Evolutionary conservation across 2,888 invertebrate species (phyloP).

Genomic region (Polyommatus iphigenia): DNA sequence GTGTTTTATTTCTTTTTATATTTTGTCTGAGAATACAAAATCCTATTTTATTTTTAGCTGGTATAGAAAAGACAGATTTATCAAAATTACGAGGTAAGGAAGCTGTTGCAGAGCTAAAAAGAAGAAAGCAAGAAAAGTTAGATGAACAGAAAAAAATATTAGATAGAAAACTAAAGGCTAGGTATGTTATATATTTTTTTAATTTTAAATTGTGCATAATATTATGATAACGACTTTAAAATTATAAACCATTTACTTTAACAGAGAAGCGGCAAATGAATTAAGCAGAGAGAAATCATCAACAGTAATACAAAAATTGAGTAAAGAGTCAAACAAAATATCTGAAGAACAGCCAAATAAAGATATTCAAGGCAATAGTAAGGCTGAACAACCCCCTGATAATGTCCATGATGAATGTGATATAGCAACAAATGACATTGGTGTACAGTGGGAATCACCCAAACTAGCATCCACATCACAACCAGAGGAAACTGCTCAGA

Average conservation of each 20-base stretch:
- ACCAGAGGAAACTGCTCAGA: slow-evolving; percentile 54
- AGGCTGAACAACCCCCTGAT: slow-evolving; percentile 41
- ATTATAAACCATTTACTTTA: slow-evolving; percentile 37
- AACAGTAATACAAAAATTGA: slow-evolving; percentile 48
- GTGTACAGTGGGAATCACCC: slow-evolving; percentile 66
- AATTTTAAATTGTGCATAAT: background rate
- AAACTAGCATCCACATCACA: slow-evolving; percentile 58
- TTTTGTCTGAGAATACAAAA: background rate
- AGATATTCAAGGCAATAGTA: slow-evolving; percentile 35
- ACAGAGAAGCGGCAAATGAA: slow-evolving; percentile 69
- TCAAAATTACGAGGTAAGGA: slow-evolving; percentile 65
- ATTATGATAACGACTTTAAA: background rate
- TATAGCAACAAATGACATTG: slow-evolving; percentile 57
- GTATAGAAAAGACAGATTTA: slow-evolving; percentile 53
- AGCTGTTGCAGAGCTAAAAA: slow-evolving; percentile 60
- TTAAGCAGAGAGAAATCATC: slow-evolving; percentile 65
- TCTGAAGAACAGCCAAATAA: slow-evolving; percentile 40
- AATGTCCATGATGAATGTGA: slow-evolving; percentile 42
- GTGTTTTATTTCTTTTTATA: background rate
- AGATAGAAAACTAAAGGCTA: slow-evolving; percentile 68
- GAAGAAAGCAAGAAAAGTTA: slow-evolving; percentile 62
- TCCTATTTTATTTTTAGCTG: slow-evolving; percentile 44
- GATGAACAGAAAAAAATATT: slow-evolving; percentile 65
- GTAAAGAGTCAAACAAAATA: slow-evolving; percentile 45
- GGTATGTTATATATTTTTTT: slow-evolving; percentile 48